Conservation (phyloP, 2,888 invertebrate species). For the Aspidiotus destructor region DNA sequence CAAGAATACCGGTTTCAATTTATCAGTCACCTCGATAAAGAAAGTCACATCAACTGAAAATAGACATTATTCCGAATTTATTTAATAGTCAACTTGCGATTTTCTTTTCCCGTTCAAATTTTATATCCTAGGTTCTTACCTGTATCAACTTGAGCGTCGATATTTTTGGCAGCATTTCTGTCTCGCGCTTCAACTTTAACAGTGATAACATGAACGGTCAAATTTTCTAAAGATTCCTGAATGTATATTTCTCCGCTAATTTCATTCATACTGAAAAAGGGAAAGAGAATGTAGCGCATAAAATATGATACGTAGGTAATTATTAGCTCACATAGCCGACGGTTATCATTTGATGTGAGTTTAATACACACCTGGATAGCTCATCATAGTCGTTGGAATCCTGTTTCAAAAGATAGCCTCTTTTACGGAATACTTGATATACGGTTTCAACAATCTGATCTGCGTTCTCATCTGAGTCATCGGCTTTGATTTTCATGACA, state of each 20-base stretch:
- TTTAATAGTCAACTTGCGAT: no score
- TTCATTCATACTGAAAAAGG: conserved; percentile 51
- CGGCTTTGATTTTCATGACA: conserved; percentile 52
- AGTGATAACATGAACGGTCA: conserved; percentile 62
- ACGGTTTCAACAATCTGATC: conserved; percentile 55
- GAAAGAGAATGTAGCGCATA: no score
- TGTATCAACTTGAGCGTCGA: conserved; percentile 52
- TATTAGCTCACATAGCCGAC: no score
- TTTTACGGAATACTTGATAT: conserved; percentile 65
- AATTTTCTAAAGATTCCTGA: conserved; percentile 58
- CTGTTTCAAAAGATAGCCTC: conserved; percentile 58
- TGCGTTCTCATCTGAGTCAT: conserved; percentile 61
- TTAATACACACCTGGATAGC: conserved; percentile 45
- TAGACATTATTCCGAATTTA: background rate
- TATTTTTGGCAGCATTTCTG: conserved; percentile 57
- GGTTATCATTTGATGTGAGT: no score
- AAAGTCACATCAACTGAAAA: conserved; percentile 52
- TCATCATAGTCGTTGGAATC: conserved; percentile 55
- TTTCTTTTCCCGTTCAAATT: no score
- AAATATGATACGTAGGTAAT: no score
- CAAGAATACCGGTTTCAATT: conserved; percentile 64
- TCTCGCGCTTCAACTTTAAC: conserved; percentile 62
- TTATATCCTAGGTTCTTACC: conserved; percentile 35
- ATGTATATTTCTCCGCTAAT: conserved; percentile 59
- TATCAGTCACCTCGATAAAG: no score